These are phyloP conservation scores for Ectropis crepuscularia DNA, from an alignment of 2,888 invertebrate genomes.

Conservation along the genomic window DNA sequence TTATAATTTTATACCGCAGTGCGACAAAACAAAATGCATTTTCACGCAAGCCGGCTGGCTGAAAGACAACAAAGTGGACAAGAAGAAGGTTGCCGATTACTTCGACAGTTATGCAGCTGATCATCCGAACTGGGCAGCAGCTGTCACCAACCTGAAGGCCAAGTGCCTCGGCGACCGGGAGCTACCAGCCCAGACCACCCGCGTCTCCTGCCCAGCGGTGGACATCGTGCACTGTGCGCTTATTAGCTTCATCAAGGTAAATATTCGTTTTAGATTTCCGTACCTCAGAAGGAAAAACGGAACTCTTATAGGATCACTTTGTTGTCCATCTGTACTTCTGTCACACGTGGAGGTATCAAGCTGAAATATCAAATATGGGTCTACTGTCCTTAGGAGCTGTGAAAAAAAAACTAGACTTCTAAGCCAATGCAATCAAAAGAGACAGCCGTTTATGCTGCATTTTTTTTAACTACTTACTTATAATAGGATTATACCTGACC, in stretches of 20 bases:
- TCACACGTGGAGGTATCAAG: not conserved
- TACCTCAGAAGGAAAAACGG: not conserved
- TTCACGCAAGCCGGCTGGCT: conserved; percentile 2
- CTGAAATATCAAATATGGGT: too few relatives aligned
- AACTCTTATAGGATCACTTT: not conserved
- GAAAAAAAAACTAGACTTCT: too few relatives aligned
- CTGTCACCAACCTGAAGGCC: conserved; percentile 7
- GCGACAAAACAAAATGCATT: conserved; percentile 4
- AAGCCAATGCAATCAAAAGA: not conserved
- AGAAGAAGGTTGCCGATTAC: conserved; percentile 5
- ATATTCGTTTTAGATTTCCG: not conserved
- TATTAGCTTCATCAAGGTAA: conserved; percentile 10
- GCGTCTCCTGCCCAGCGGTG: not conserved
- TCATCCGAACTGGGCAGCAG: conserved; percentile 2
- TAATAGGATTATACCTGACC: too few relatives aligned
- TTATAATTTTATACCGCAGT: conserved; percentile 2
- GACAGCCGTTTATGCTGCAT: not conserved
- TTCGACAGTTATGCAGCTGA: not conserved
- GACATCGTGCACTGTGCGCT: conserved; percentile 5
- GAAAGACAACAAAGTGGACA: conserved; percentile 7
- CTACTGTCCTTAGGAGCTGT: too few relatives aligned
- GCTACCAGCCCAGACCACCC: not conserved
- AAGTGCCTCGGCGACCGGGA: conserved; percentile 7
- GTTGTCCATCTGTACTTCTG: not conserved
- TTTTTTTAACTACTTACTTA: not conserved